These are phyloP conservation scores for Sylvilagus floridanus DNA, from an alignment of 2,797 vertebrate species.

Conservation along the genomic window DNA sequence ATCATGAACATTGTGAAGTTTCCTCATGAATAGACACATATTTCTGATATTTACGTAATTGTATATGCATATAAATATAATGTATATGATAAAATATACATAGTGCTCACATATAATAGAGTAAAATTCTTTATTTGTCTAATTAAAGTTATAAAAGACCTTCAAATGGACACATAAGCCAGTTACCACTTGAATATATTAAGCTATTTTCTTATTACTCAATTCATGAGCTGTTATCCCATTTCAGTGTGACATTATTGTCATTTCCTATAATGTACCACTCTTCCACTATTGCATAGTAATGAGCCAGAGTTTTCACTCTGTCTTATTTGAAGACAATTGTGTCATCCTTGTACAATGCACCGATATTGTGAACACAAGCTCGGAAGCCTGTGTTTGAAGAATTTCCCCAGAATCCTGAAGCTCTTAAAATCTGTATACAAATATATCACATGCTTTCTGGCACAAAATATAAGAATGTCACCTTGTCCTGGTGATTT, in stretches of 20 bases:
- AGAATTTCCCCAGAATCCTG: not conserved
- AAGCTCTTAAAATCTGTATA: not conserved
- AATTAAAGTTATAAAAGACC: not conserved
- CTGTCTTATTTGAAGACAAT: not conserved
- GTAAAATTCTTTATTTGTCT: not conserved
- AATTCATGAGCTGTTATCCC: not conserved
- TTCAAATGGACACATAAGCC: not conserved
- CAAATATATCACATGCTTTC: not conserved
- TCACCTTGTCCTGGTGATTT: not conserved
- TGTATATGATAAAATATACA: not conserved
- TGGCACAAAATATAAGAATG: not conserved
- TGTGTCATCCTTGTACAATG: not conserved
- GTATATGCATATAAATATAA: not conserved
- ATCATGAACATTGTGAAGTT: no score
- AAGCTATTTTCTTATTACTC: not conserved
- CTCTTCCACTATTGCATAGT: not conserved
- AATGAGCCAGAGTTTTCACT: not conserved
- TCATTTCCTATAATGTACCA: not conserved
- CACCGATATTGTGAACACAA: not conserved
- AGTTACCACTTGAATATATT: not conserved
- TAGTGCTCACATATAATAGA: not conserved
- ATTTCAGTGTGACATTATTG: not conserved
- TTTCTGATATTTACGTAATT: no score
- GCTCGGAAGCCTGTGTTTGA: not conserved
- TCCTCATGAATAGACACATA: no score